phyloP scores from a whole-genome alignment of 2,888 invertebrate species.

The Protophormia terraenovae region DNA sequence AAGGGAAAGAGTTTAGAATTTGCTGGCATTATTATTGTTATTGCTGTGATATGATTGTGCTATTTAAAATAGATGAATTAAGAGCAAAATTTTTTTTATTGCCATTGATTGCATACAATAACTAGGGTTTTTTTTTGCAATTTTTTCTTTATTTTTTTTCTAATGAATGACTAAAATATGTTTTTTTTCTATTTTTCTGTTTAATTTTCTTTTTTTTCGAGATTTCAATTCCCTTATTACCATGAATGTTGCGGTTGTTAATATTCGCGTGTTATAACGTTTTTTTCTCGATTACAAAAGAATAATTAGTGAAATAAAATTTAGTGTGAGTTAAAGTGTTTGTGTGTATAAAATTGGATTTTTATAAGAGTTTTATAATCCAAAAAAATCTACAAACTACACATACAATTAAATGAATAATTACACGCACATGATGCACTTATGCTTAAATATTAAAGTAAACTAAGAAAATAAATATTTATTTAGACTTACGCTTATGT shows the following conservation, averaged over 20 bases:
- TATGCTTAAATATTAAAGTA: no score
- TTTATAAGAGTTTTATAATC: not conserved
- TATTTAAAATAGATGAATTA: conserved; percentile 50
- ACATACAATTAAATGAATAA: conserved; percentile 8
- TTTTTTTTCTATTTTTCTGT: not conserved
- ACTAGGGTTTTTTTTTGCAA: not conserved
- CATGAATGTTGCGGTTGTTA: conserved; percentile 22
- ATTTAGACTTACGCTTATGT: not conserved
- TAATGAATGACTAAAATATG: conserved; percentile 27
- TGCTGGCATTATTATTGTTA: not conserved
- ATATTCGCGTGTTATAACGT: conserved; percentile 26
- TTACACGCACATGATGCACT: not conserved
- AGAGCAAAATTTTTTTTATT: conserved; percentile 25
- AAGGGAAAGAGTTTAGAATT: not conserved
- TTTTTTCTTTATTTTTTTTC: not conserved
- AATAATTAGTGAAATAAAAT: conserved; percentile 42
- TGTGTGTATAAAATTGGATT: not conserved
- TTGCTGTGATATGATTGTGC: conserved; percentile 43
- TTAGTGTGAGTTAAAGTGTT: no score
- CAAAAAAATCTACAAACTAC: not conserved
- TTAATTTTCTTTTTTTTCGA: not conserved
- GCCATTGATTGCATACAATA: conserved; percentile 53
- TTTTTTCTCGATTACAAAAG: not conserved
- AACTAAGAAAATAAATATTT: not conserved
- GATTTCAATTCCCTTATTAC: not conserved